A percentile compares a stretch with the other conserved stretches of the same genome.
Conservation (phyloP, 2,888 invertebrate genomes). For the Aphidoletes aphidimyza region DNA sequence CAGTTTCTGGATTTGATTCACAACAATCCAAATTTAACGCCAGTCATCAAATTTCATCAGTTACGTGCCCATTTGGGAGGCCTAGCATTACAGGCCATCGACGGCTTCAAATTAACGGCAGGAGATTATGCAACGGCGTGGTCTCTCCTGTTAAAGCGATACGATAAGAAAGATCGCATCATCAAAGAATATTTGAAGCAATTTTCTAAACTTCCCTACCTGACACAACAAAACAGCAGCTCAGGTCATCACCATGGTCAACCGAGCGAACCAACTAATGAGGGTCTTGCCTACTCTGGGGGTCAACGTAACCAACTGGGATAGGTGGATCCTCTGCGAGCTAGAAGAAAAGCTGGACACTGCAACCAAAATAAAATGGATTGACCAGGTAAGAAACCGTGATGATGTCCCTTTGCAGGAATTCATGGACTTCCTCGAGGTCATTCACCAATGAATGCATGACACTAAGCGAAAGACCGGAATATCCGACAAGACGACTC, state of each 20-base stretch:
- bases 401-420: not conserved
- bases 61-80: not conserved
- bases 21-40: not conserved
- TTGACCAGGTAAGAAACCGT: not conserved
- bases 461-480: no score
- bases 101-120: not conserved
- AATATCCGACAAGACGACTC: no score
- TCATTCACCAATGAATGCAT: not conserved
- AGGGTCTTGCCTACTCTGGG: not conserved
- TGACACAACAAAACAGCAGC: not conserved
- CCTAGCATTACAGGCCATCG: not conserved
- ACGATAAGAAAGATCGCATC: not conserved
- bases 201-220: not conserved
- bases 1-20: not conserved
- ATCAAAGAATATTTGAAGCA: not conserved
- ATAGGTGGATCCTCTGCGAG: not conserved
- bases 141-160: not conserved
- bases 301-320: not conserved
- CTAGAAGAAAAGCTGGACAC: not conserved
- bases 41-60: not conserved
- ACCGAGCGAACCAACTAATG: not conserved
- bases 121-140: not conserved
- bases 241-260: not conserved
- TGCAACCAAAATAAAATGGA: not conserved
- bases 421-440: not conserved